phyloP scores from a whole-genome alignment of 2,888 invertebrate species.

The Rhogogaster chlorosoma region DNA sequence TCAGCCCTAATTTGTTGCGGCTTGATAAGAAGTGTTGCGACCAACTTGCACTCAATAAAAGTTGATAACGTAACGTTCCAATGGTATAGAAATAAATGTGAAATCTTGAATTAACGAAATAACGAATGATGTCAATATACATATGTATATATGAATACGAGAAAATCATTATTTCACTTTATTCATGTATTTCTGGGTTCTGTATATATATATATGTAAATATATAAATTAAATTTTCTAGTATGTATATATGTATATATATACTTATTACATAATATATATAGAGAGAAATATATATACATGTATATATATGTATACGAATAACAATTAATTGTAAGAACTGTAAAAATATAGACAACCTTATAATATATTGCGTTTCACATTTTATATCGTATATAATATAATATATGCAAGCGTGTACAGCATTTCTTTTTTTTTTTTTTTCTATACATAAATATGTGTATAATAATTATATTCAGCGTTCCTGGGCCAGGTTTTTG shows the following conservation, averaged over 20 bases:
- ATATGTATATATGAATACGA: conserved; percentile 4
- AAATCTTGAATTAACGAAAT: neutral
- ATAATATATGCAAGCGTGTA: conserved; percentile 34
- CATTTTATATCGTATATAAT: conserved; percentile 3
- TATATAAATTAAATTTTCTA: conserved; percentile 49
- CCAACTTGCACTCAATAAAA: neutral
- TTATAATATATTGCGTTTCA: conserved; percentile 31
- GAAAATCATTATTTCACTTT: conserved; percentile 31
- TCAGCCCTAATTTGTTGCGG: neutral
- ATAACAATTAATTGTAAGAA: conserved; percentile 43
- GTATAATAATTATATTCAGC: neutral
- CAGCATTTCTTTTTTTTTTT: conserved; percentile 20
- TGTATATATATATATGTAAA: conserved; percentile 35
- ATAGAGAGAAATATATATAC: neutral
- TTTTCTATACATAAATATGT: neutral
- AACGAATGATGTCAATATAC: neutral
- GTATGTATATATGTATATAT: conserved; percentile 23
- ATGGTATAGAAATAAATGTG: neutral
- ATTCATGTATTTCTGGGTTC: conserved; percentile 21
- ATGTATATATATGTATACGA: neutral
- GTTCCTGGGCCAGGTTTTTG: neutral
- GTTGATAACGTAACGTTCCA: neutral
- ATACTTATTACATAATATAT: conserved; percentile 7
- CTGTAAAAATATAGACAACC: conserved; percentile 45
- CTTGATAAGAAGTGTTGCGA: neutral